Conservation (phyloP, 2,888 invertebrate species). For the Herminia tarsipennalis region DNA sequence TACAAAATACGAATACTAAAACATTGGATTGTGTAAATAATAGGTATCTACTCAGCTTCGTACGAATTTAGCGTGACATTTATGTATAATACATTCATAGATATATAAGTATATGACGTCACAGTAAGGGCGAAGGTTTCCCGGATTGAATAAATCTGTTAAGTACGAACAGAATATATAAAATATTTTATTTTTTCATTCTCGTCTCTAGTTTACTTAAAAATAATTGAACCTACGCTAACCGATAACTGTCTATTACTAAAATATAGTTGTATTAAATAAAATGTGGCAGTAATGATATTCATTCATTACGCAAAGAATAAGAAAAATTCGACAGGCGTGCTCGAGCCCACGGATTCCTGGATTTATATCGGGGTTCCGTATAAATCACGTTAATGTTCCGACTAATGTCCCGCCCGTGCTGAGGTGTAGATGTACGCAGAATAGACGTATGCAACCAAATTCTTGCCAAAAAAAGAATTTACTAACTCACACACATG, state of each 20-base stretch:
- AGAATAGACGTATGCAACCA: slow-evolving; percentile 46
- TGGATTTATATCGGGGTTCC: slow-evolving; percentile 67
- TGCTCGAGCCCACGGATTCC: slow-evolving; percentile 56
- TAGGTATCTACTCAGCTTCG: background rate
- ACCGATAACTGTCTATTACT: too few relatives aligned
- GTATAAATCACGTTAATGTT: slow-evolving; percentile 77
- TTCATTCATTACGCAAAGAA: slow-evolving; percentile 49
- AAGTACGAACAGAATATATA: too few relatives aligned
- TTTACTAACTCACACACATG: background rate
- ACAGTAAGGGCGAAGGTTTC: background rate
- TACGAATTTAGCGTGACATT: background rate
- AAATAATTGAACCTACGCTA: too few relatives aligned
- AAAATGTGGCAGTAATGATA: slow-evolving; percentile 17
- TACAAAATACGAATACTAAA: slow-evolving; percentile 4
- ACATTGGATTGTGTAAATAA: slow-evolving; percentile 2
- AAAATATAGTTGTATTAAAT: background rate
- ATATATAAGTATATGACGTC: background rate
- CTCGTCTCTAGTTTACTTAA: too few relatives aligned
- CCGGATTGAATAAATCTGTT: background rate
- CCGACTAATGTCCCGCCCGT: slow-evolving; percentile 63
- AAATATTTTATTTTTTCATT: too few relatives aligned
- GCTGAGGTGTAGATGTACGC: slow-evolving; percentile 62
- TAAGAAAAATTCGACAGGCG: slow-evolving; percentile 63
- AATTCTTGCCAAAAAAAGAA: slow-evolving; percentile 44
- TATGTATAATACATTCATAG: background rate